Base-by-base conservation (phyloP, 2,113 vertebrate species). In the Epinephelus lanceolatus region DNA sequence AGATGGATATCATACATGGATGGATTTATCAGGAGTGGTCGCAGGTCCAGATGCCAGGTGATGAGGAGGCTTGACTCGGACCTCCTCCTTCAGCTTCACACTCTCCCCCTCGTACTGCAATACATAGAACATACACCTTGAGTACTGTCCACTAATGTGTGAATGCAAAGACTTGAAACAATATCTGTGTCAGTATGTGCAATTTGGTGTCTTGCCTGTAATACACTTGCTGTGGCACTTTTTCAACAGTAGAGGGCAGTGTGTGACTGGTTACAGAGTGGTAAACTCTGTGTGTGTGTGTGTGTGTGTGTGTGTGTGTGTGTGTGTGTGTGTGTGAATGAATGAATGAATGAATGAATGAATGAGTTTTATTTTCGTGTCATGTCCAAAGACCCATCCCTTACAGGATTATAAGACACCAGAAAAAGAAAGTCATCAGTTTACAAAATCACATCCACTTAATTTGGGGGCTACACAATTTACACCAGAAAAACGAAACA, bases 21-120 rank as follows among this genome's bases (percentile, higher is more conserved):
- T 78, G 19, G 72, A 15, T 83, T 83, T 84, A 33, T 84, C 86
- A 42, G 84, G 55, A 18, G 83, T 59, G 45, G 84, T 88, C 4
- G 25, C 53, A 56, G 90, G 78, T 70, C 2, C 53, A 60, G 70
- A 33, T 13, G 11, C 49, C 63, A 68, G 70, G 5, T 91, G 78
- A 45, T 55, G 62, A 1, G 80, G 85, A 37, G 66, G 73, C 12
- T 89, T 81, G 19, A 30, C 27, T 56, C 45, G 81, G 2, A 23
- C 11, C 2, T 0, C 56, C 15, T 88, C 52, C 51, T 76, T 91
- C 75, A 89, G 70, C 80, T 86, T 88, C 33, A 33, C 11, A 19
- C 70, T 86, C 19, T 94, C 81, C 25, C 51, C 68, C 72, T 91
- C 25, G 14, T 73, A 88, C 93, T 95, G 70, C 77, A 76, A 90